These are phyloP conservation scores for Abrostola tripartita DNA, from an alignment of 2,888 invertebrate genomes.

Conservation along the genomic window DNA sequence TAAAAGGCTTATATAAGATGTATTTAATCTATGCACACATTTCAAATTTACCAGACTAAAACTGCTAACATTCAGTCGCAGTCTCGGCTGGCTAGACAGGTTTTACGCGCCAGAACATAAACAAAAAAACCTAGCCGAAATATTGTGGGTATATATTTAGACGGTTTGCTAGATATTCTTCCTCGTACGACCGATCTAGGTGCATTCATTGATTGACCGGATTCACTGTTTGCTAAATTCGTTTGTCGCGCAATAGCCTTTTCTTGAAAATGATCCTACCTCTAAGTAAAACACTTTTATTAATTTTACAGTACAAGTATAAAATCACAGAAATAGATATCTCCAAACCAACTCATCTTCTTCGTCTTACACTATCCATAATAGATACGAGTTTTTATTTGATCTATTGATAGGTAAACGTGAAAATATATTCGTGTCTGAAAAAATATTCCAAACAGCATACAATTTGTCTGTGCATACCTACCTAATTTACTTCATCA, in stretches of 20 bases:
- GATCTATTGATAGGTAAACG: too few species aligned
- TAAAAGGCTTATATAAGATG: not conserved
- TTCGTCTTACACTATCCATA: too few species aligned
- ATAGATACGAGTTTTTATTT: too few species aligned
- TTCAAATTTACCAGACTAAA: constrained; percentile 59
- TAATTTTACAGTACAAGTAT: too few species aligned
- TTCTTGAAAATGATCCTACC: too few species aligned
- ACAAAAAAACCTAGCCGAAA: constrained; percentile 67
- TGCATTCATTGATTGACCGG: constrained; percentile 39
- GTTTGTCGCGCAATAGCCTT: too few species aligned
- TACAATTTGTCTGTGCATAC: not conserved
- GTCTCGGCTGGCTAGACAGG: constrained; percentile 69
- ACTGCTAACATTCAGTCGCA: constrained; percentile 57
- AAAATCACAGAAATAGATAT: too few species aligned
- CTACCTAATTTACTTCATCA: not conserved
- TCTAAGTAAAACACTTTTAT: too few species aligned
- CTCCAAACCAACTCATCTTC: too few species aligned
- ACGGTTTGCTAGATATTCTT: constrained; percentile 62
- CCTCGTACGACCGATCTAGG: constrained; percentile 38
- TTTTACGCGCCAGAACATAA: constrained; percentile 72
- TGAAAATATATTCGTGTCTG: too few species aligned
- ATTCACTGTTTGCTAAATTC: not conserved
- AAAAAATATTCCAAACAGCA: not conserved
- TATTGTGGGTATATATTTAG: constrained; percentile 61
- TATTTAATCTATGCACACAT: constrained; percentile 29